Base-by-base conservation (phyloP, 2,888 invertebrate genomes). In the Spodoptera littoralis region DNA sequence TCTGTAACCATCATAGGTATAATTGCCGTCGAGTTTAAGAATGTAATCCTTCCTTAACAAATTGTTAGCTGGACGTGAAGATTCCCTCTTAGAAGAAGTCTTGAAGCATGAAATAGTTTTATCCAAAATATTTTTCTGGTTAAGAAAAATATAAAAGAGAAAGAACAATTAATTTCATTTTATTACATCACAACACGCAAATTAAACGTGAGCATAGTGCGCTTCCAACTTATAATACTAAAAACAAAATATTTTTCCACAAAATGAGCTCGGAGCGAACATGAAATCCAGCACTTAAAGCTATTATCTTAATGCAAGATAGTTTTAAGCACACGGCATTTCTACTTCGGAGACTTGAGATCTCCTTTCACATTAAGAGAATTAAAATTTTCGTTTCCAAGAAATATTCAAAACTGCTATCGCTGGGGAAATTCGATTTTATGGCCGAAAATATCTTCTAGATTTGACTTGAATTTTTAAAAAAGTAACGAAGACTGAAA, bases 231-330 rank as follows among this genome's bases (percentile, higher is more conserved):
- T 30, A 18, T 42, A 46, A 52, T 61, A 42, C 48, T 52, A 1
- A 58, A 65, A 49, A 63, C 48, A 56, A 58, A 60, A 56, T 45
- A 50, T 56, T 6, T 55, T 51, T 24, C 24, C 12, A 11, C 52
- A 5, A 52, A 66, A 48, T 48, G 51, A 66, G 44, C 54, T 65
- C 60, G 18, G 27, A 30, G 50, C 11, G 51, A 63, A 67, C 77
- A 63, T 46, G 64, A 53, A 74, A 76, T 66, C 74, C 46, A 42
- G 70, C 58, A 65, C 69, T 73, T 50, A 47, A 48, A 66, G 69
- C 65, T 56, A 77, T 76, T 70, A 77, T 66, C 74, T 73, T 61
- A 70, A 77, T 60, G 64, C 62, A 48, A 43, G 66, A 62, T 46
- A 64, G 70, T 70, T 62, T 58, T 62, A 70, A 70, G 62, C 55